Evolutionary conservation across 2,113 vertebrate species (phyloP).

Genomic region (Falco punctatus): DNA sequence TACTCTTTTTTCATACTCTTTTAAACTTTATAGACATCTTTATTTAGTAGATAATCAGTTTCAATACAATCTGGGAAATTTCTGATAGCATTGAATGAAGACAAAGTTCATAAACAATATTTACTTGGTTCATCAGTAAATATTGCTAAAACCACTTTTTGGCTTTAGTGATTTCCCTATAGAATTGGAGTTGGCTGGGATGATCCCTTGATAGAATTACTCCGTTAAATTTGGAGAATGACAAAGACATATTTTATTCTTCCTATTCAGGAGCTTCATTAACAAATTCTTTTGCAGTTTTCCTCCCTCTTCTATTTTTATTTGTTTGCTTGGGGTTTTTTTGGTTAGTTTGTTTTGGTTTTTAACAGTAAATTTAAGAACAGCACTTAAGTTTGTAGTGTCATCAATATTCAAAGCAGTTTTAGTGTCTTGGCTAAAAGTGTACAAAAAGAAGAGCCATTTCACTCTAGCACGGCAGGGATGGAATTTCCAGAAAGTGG

Average conservation of each 20-base stretch:
- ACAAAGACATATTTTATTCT: neutral
- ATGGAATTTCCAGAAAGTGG: neutral
- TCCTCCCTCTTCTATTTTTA: neutral
- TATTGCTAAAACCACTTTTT: neutral
- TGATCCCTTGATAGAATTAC: neutral
- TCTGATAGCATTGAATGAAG: neutral
- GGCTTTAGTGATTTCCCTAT: neutral
- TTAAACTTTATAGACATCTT: neutral
- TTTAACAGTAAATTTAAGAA: neutral
- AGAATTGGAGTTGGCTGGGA: neutral
- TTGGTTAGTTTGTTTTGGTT: accelerated
- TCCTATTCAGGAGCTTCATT: neutral
- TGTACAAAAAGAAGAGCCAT: neutral
- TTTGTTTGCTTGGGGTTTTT: neutral
- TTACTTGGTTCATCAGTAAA: neutral
- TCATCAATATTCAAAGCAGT: neutral
- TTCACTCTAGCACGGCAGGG: neutral
- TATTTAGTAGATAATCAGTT: neutral
- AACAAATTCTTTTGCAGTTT: neutral
- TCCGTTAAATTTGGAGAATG: neutral
- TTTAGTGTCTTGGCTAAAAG: neutral
- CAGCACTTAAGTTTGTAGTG: neutral
- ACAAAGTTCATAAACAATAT: neutral
- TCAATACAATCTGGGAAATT: neutral
- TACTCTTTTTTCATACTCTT: neutral